Evolutionary conservation across 2,888 invertebrate genomes (phyloP).

Genomic region (Orthosia gothica): DNA sequence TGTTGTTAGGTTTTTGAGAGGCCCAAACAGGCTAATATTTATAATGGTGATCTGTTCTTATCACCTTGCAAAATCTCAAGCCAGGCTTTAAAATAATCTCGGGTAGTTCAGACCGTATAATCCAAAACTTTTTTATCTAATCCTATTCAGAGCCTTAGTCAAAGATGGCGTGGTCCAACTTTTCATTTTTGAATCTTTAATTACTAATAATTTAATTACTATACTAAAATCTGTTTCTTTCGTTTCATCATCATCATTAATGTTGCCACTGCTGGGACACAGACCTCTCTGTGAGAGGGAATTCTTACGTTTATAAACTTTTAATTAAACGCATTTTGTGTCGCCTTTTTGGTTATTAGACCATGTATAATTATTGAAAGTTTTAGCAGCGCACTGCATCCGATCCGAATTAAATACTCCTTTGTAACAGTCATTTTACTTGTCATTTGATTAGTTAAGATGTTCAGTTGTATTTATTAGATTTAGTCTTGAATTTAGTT

Average conservation of each 20-base stretch:
- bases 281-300: too few species aligned
- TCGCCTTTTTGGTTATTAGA: neutral
- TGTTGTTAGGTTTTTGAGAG: neutral
- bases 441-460: too few species aligned
- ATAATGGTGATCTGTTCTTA: conserved; percentile 10
- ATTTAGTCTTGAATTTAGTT: too few species aligned
- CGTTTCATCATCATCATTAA: too few species aligned
- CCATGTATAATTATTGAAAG: neutral
- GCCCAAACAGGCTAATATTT: neutral
- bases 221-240: conserved; percentile 3
- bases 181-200: neutral
- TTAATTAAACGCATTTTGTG: neutral
- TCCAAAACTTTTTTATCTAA: conserved; percentile 21
- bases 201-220: too few species aligned
- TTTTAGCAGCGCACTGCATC: neutral
- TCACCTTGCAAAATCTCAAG: neutral
- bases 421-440: too few species aligned
- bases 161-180: neutral
- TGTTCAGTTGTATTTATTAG: too few species aligned
- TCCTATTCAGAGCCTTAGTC: conserved; percentile 15
- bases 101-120: conserved; percentile 18
- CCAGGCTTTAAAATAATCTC: conserved; percentile 34
- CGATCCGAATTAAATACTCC: neutral
- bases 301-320: neutral
- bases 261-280: too few species aligned